Conservation (phyloP, 2,888 invertebrate species). For the Synanthedon tipuliformis region DNA sequence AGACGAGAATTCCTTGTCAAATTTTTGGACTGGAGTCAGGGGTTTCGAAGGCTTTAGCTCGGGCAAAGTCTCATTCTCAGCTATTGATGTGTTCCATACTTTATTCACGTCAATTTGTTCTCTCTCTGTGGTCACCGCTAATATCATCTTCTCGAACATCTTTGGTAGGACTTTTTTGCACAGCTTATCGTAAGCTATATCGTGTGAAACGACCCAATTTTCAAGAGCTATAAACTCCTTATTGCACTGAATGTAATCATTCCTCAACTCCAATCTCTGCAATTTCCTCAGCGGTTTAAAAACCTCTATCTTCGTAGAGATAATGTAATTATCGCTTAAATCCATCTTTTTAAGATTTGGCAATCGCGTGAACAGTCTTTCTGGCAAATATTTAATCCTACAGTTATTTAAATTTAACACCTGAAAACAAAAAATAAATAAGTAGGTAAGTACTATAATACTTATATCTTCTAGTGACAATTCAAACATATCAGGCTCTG, state of each 20-base stretch:
- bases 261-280: constrained; percentile 60
- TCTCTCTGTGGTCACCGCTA: constrained; percentile 44
- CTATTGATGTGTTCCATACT: constrained; percentile 46
- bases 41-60: constrained; percentile 16
- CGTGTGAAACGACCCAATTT: constrained; percentile 43
- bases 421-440: constrained; percentile 31
- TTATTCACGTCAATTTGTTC: constrained; percentile 43
- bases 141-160: constrained; percentile 70
- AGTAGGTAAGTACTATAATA: background rate
- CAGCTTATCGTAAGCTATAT: constrained; percentile 56
- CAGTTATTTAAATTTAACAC: constrained; percentile 71
- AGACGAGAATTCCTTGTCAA: constrained; percentile 54
- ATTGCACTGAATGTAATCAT: constrained; percentile 71
- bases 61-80: constrained; percentile 21
- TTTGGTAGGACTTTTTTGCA: constrained; percentile 49
- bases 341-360: constrained; percentile 70
- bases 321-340: constrained; percentile 72
- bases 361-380: constrained; percentile 60
- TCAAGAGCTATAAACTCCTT: constrained; percentile 46
- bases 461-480: background rate
- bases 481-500: background rate
- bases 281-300: constrained; percentile 60
- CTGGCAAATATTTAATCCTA: constrained; percentile 66
- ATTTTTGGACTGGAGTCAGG: constrained; percentile 43
- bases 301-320: constrained; percentile 56